A percentile compares a stretch with the other conserved stretches of the same genome.
These are phyloP conservation scores for Lepus europaeus DNA, from an alignment of 2,113 vertebrate species.

Conservation along the genomic window DNA sequence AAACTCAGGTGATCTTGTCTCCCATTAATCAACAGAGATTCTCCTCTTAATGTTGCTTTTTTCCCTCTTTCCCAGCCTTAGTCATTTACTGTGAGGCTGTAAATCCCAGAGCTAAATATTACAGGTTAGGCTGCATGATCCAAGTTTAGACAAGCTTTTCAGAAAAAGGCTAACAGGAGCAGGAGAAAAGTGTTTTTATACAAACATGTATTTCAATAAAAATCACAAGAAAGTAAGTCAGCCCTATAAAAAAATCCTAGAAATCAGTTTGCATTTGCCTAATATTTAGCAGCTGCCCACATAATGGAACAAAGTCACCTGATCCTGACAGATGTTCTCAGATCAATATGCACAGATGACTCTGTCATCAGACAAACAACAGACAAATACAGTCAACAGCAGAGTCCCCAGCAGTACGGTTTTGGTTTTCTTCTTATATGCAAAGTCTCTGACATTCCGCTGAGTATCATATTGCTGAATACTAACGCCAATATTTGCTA, in stretches of 20 bases:
- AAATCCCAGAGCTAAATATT: neutral
- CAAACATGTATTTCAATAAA: neutral
- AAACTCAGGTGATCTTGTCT: neutral
- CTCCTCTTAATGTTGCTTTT: neutral
- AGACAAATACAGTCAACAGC: neutral
- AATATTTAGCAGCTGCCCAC: neutral
- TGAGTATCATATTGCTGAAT: neutral
- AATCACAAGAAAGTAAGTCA: neutral
- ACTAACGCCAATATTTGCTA: neutral
- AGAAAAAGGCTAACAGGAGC: neutral
- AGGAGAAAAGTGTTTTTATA: neutral
- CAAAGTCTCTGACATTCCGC: neutral
- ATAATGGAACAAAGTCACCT: neutral
- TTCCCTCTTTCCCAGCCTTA: neutral
- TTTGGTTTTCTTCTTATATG: neutral
- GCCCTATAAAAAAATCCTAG: neutral
- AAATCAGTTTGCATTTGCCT: neutral
- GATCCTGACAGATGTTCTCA: neutral
- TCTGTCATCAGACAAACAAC: neutral
- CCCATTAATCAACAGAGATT: neutral
- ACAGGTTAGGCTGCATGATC: neutral
- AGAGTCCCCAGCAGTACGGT: neutral
- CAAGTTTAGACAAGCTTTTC: neutral
- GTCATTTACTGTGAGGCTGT: neutral
- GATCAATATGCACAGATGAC: neutral